Percentiles rank a stretch among this genome's conserved stretches.
Conservation (phyloP, 2,888 invertebrate species). For the Piscicola geometra region DNA sequence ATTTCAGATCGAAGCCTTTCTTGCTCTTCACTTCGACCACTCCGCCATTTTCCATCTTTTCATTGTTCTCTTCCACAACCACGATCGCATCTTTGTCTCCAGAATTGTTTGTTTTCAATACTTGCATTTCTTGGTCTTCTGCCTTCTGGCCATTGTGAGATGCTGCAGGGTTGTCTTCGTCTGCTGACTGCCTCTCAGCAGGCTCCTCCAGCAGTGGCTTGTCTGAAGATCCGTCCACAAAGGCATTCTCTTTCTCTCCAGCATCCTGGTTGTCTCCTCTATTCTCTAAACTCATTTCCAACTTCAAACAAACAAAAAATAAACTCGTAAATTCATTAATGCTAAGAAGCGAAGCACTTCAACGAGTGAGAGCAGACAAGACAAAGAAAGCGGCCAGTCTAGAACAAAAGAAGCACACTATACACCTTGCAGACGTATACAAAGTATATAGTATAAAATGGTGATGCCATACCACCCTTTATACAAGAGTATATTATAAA, state of each 20-base stretch:
- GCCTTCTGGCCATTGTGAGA: not conserved
- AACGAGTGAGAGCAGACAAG: no score
- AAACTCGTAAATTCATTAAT: no score
- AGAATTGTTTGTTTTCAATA: not conserved
- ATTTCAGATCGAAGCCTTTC: not conserved
- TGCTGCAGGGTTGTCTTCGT: not conserved
- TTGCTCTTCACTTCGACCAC: not conserved
- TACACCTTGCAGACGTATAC: no score
- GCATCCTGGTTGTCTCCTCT: not conserved
- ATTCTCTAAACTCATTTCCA: not conserved
- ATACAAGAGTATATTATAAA: no score
- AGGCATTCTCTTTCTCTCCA: not conserved
- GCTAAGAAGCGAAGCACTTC: no score
- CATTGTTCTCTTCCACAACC: not conserved
- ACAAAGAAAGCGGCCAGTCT: no score
- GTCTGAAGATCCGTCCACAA: not conserved
- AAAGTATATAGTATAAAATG: no score
- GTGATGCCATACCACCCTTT: no score
- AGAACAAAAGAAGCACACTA: no score
- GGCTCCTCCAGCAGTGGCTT: constrained; percentile 3
- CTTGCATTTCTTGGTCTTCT: not conserved
- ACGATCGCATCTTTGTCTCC: not conserved
- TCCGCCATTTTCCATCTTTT: not conserved
- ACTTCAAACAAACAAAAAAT: no score
- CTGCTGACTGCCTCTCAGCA: not conserved